Conservation (phyloP, 1,140 invertebrate species). For the Metopolophium dirhodum region DNA sequence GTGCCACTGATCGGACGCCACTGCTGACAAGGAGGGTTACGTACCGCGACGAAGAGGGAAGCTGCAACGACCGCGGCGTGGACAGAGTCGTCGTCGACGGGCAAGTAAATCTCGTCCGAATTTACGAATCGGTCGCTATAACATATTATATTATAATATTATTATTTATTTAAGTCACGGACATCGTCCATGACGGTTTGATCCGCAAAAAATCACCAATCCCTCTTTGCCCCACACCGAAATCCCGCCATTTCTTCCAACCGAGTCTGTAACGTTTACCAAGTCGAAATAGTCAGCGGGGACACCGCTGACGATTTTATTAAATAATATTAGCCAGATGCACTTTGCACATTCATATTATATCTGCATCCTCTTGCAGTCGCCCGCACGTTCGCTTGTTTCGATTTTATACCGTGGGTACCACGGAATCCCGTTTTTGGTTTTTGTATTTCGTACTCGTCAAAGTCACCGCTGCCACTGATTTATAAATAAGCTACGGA, state of each 20-base stretch:
- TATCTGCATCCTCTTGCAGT: background rate
- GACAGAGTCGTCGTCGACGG: background rate
- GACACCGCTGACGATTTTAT: background rate
- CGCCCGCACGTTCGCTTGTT: background rate
- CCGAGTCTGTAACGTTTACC: background rate
- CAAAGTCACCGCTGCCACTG: background rate
- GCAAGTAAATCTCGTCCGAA: background rate
- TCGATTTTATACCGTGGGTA: background rate
- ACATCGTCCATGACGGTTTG: no score
- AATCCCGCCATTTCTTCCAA: background rate
- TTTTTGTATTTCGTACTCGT: background rate
- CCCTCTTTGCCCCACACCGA: no score
- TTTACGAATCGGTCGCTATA: no score
- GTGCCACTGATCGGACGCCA: conserved; percentile 36
- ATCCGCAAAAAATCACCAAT: no score
- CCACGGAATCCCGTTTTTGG: background rate
- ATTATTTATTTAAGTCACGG: no score
- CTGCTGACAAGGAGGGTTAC: background rate
- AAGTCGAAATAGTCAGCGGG: background rate
- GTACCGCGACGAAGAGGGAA: background rate
- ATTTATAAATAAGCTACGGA: background rate
- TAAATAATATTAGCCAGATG: background rate
- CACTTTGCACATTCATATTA: no score
- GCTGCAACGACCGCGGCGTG: background rate
- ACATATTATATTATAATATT: no score